These are phyloP conservation scores for Mellivora capensis DNA, from an alignment of 2,113 vertebrate genomes.

Conservation along the genomic window DNA sequence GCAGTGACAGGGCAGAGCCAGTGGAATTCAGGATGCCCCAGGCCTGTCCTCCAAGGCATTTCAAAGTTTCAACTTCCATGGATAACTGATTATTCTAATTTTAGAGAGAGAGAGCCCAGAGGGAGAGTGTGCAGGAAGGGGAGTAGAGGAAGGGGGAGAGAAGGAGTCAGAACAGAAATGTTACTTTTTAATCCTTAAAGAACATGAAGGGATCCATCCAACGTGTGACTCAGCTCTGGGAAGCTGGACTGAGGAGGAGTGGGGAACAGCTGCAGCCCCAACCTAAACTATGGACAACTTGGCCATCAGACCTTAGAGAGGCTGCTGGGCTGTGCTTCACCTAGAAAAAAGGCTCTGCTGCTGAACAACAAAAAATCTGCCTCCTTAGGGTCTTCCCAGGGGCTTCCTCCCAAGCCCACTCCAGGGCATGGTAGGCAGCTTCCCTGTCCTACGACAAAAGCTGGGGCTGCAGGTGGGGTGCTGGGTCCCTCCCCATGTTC, in stretches of 20 bases:
- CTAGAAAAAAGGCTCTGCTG: not conserved
- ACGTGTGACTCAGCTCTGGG: slow-evolving; percentile 64
- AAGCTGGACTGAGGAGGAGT: not conserved
- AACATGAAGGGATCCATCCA: slow-evolving; percentile 60
- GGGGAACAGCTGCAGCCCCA: slow-evolving; percentile 10
- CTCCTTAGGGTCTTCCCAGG: not conserved
- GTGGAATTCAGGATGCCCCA: not conserved
- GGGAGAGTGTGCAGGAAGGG: not conserved
- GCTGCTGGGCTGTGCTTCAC: not conserved
- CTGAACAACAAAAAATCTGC: not conserved
- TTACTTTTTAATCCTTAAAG: slow-evolving; percentile 66
- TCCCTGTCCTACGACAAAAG: not conserved
- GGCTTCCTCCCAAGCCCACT: slow-evolving; percentile 10
- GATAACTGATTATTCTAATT: slow-evolving; percentile 35
- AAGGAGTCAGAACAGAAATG: slow-evolving; percentile 29
- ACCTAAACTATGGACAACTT: not conserved
- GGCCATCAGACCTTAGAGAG: not conserved
- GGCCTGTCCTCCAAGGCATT: slow-evolving; percentile 14
- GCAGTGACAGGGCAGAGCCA: not conserved
- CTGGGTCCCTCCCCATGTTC: not conserved
- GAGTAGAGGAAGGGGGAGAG: not conserved
- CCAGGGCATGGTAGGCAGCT: not conserved
- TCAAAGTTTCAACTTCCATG: slow-evolving; percentile 20
- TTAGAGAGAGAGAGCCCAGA: not conserved
- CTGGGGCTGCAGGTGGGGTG: not conserved